Base-by-base conservation (phyloP, 2,888 invertebrate genomes). In the Sinopyrophorus schimmeli region DNA sequence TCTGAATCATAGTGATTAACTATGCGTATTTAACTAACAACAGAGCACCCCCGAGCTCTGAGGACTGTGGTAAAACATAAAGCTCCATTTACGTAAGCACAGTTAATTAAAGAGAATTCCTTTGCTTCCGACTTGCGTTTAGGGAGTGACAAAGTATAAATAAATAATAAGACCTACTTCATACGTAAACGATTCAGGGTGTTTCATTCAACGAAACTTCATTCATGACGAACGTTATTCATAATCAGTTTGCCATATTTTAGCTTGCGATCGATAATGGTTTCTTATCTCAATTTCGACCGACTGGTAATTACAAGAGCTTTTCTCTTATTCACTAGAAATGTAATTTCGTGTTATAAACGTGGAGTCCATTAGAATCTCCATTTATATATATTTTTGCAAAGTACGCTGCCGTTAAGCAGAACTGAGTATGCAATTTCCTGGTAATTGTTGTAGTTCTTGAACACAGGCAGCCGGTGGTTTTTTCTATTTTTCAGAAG, bases 81-180 rank as follows among this genome's bases (percentile, higher is more conserved):
- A 46, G 38, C 11, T 15, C 23, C 26, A 38, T 46, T 31, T 46
- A 38, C 35, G 26, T 38, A 46, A 46, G 46, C 38, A 26, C 32
- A 17, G 46, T 46, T 46, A 39, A 46, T 46, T 46, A 46, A 46
- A 46, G 38, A 21, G 26, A 39, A 46, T 46, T 46, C 30, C 46
- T 30, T 46, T 46, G 32, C 15, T 41, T 41, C 41, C 31, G 38
- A 26, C 26, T 37, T 12, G 9, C 10, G 23, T 6, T 38, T 5
- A 14, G 15, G 38, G 26, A n/a, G 20, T 14, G 26, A 26, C 38
- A 20, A 38, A 38, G 26, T 17, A 38, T 38, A 38, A 26, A 38
- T 38, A 38, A 38, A 38, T 26, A 38, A 26, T 18, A 7, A 18
- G 35, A 9, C 21, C n/a, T 10, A 10, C 9, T 9, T n/a, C 21